These are phyloP conservation scores for Orussus abietinus DNA, from an alignment of 1,140 invertebrate species.

Conservation along the genomic window DNA sequence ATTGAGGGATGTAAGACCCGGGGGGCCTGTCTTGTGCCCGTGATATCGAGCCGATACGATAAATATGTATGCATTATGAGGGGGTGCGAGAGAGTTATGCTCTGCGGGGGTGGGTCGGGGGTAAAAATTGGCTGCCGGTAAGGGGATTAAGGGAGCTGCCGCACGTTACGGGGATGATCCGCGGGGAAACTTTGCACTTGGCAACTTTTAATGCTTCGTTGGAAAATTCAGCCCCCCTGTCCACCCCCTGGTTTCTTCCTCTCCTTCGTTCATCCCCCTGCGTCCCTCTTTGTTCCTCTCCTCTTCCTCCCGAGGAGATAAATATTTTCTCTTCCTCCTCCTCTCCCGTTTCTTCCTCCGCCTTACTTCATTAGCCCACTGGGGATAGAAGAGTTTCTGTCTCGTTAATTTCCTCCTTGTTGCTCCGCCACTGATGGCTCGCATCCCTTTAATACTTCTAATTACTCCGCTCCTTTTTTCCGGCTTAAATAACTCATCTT, in stretches of 20 bases:
- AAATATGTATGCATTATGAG: conserved; percentile 19
- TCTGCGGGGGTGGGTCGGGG: conserved; percentile 10
- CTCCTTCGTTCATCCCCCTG: neutral
- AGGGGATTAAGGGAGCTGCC: conserved; percentile 46
- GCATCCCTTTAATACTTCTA: no score
- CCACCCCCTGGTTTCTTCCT: conserved; percentile 1
- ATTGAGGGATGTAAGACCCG: no score
- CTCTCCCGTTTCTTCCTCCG: conserved; percentile 11
- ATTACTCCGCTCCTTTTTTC: no score
- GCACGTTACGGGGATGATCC: conserved; percentile 42
- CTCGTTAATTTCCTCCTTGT: no score
- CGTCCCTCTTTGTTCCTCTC: conserved; percentile 15
- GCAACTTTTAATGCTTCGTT: conserved; percentile 47
- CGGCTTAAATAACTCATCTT: no score
- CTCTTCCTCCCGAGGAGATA: no score
- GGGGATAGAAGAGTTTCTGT: no score
- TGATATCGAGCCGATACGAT: conserved; percentile 12
- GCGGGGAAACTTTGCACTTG: conserved; percentile 50
- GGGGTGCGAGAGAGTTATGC: conserved; percentile 8
- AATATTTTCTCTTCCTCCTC: neutral
- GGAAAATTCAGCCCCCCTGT: conserved; percentile 34
- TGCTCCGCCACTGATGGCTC: no score
- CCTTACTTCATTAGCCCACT: no score
- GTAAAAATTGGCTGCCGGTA: conserved; percentile 49
- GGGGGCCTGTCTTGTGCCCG: no score